These are phyloP conservation scores for Lochmaea capreae DNA, from an alignment of 2,888 invertebrate species.

Conservation along the genomic window DNA sequence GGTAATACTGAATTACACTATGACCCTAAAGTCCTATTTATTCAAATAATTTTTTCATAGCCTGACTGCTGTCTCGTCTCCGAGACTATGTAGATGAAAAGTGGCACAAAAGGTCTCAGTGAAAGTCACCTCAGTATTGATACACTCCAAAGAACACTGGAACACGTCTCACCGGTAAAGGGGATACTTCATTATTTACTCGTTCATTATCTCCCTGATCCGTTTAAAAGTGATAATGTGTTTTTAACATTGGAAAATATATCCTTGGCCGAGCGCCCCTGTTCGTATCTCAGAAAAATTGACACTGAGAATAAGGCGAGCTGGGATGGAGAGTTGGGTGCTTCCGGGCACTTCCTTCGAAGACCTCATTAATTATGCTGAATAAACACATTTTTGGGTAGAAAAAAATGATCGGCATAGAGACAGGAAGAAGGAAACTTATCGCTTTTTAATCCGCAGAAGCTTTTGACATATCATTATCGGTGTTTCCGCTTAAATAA, in stretches of 20 bases:
- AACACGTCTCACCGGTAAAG: too few relatives aligned
- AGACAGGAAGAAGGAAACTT: constrained; percentile 17
- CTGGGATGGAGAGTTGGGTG: constrained; percentile 18
- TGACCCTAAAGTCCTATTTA: too few relatives aligned
- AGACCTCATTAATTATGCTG: constrained; percentile 36
- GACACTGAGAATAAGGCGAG: constrained; percentile 19
- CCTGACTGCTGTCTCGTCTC: too few relatives aligned
- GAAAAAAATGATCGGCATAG: constrained; percentile 25
- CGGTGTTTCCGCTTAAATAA: constrained; percentile 25
- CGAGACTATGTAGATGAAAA: too few relatives aligned
- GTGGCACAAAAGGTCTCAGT: too few relatives aligned
- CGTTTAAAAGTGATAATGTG: too few relatives aligned
- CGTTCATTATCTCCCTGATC: too few relatives aligned
- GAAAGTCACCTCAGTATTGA: too few relatives aligned
- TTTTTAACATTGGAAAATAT: neutral
- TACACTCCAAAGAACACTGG: too few relatives aligned
- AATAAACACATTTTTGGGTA: constrained; percentile 33
- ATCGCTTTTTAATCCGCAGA: constrained; percentile 29
- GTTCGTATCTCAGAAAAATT: constrained; percentile 19
- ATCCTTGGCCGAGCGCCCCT: neutral
- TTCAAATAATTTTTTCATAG: too few relatives aligned
- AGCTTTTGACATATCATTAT: constrained; percentile 32
- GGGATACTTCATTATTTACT: too few relatives aligned
- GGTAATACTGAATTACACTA: too few relatives aligned
- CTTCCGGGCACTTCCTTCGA: constrained; percentile 9